Conservation (phyloP, 1,140 invertebrate genomes). For the Tenebrio molitor region DNA sequence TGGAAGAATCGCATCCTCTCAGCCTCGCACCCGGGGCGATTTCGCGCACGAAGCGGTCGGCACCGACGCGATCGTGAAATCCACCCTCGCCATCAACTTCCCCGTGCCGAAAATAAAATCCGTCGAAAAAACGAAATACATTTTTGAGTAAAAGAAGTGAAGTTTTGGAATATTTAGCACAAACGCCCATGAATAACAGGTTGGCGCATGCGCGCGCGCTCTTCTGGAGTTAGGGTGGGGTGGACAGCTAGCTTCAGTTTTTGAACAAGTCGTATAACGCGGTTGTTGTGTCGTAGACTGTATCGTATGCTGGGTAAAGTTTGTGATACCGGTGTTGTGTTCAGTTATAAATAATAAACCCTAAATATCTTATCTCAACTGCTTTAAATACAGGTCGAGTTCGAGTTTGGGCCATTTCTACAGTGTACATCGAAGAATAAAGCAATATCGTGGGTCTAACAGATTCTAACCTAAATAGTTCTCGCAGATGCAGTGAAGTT, state of each 20-base stretch:
- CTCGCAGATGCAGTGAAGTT: conserved; percentile 37
- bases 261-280: conserved; percentile 45
- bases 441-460: conserved; percentile 21
- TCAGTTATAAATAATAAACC: conserved; percentile 24
- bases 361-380: neutral
- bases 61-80: too few relatives aligned
- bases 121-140: neutral
- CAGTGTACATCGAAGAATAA: conserved; percentile 24
- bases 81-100: too few relatives aligned
- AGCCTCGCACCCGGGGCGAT: too few relatives aligned
- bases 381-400: neutral
- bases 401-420: neutral
- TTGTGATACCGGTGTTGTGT: conserved; percentile 34
- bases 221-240: conserved; percentile 25
- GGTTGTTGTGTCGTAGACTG: conserved; percentile 37
- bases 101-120: too few relatives aligned
- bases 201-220: conserved; percentile 14
- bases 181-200: conserved; percentile 45
- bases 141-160: conserved; percentile 4
- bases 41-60: too few relatives aligned
- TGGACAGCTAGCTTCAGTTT: conserved; percentile 43
- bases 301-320: conserved; percentile 39
- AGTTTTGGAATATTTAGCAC: conserved; percentile 40
- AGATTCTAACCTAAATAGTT: conserved; percentile 41
- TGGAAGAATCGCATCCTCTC: too few relatives aligned